Base-by-base conservation (phyloP, 2,113 vertebrate genomes). In the Brachionichthys hirsutus region DNA sequence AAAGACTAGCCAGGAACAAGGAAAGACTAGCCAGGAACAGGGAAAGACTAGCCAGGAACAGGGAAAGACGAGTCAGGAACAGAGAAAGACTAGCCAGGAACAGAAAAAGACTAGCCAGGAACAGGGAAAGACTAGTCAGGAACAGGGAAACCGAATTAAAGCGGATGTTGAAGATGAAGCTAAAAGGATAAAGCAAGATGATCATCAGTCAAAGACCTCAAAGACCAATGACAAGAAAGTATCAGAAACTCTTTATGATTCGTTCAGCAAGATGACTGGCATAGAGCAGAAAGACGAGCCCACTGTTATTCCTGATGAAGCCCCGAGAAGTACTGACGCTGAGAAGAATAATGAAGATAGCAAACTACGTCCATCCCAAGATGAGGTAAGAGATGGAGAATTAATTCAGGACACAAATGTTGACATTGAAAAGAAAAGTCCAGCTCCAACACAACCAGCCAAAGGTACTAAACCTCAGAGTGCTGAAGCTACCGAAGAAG, bases 151-250 rank as follows among this genome's bases (percentile, higher is more conserved):
- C 22, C 4, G 19, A 0, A 35, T 22, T 0, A 54, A 51, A 62
- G 49, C 60, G 7, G 3, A 1, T 16, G 17, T 8, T 38, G 19
- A 24, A n/a, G 22, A n/a, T 18, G 9, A 18, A 41, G 47, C 15
- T 17, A 47, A 38, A 48, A 19, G 22, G 18, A 22, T 9, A 14
- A 68, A 57, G 12, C 40, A 59, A 41, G 46, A 71, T 14, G 14
- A 56, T 19, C 20, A 63, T n/a, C n/a, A n/a, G 2, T 17, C 22
- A 13, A 71, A 62, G 2, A 1, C 12, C 36, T 34, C 69, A 60
- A 69, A 41, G 14, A 17, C 2, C 10, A 42, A 62, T 9, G n/a
- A 45, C 13, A 55, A 47, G 42, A 30, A 66, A 45, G 57, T 65
- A 70, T 1, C 4, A 12, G 34, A 40, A 51, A 41, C 34, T 7